Percentiles rank a stretch among this genome's conserved stretches.
phyloP scores from a whole-genome alignment of 2,797 vertebrate species.

The Tamandua tetradactyla region DNA sequence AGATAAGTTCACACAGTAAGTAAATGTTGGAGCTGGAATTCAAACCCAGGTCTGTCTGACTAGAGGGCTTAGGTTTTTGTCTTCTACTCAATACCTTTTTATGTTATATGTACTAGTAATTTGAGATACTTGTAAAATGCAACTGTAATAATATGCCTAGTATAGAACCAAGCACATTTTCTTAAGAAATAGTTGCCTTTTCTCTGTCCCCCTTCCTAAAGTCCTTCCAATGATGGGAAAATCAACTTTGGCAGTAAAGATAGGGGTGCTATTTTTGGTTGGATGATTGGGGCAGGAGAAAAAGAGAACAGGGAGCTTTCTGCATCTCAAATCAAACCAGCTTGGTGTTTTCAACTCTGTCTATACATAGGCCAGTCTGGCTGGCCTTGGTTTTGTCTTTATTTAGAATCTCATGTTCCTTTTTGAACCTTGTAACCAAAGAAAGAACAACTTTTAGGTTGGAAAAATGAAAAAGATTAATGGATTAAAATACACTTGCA shows the following conservation, averaged over 20 bases:
- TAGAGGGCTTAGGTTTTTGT: not conserved
- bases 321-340: conserved; percentile 74
- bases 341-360: conserved; percentile 71
- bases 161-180: conserved; percentile 17
- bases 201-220: conserved; percentile 48
- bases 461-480: conserved; percentile 72
- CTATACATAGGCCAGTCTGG: conserved; percentile 74
- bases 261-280: conserved; percentile 75
- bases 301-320: conserved; percentile 59
- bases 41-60: not conserved
- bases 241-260: conserved; percentile 69
- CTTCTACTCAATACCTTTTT: not conserved
- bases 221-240: conserved; percentile 66
- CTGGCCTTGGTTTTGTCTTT: conserved; percentile 66
- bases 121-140: not conserved
- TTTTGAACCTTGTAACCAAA: conserved; percentile 76
- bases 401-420: conserved; percentile 74
- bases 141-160: not conserved
- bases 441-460: conserved; percentile 77
- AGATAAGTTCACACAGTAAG: not conserved
- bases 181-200: conserved; percentile 55
- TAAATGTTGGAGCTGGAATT: not conserved
- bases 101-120: not conserved
- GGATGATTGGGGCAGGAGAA: conserved; percentile 38
- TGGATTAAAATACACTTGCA: conserved; percentile 70